These are phyloP conservation scores for Eciton burchellii DNA, from an alignment of 1,140 invertebrate genomes.

Conservation along the genomic window DNA sequence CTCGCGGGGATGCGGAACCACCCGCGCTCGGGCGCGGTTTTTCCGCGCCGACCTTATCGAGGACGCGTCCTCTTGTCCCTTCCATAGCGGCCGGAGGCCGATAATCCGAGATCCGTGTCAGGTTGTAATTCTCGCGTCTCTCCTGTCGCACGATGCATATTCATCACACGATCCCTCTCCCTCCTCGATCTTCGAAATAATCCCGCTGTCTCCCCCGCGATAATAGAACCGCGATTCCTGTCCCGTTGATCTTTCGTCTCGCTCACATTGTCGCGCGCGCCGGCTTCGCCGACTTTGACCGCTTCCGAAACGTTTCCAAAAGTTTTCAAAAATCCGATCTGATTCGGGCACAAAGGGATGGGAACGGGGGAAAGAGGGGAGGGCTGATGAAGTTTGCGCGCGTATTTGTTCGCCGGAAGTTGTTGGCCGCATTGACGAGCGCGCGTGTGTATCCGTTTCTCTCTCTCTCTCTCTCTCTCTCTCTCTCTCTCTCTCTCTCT, in stretches of 20 bases:
- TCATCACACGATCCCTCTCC: slow-evolving; percentile 52
- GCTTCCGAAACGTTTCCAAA: slow-evolving; percentile 10
- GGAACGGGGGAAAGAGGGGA: too few species aligned
- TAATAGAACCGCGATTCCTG: slow-evolving; percentile 14
- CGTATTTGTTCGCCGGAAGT: slow-evolving; percentile 35
- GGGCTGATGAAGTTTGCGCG: too few species aligned
- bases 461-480: too few species aligned
- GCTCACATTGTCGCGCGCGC: too few species aligned
- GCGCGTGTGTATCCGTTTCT: too few species aligned
- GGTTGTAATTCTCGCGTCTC: slow-evolving; percentile 25
- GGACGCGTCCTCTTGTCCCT: background rate
- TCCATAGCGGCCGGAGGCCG: background rate
- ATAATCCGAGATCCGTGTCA: slow-evolving; percentile 44
- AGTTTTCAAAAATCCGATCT: too few species aligned
- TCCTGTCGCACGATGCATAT: slow-evolving; percentile 39
- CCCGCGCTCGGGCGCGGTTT: background rate
- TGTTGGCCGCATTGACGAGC: background rate
- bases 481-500: too few species aligned
- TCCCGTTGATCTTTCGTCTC: too few species aligned
- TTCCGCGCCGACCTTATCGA: background rate
- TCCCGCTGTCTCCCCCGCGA: too few species aligned
- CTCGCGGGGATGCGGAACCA: too few species aligned
- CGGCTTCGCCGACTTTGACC: slow-evolving; percentile 28
- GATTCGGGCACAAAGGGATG: too few species aligned
- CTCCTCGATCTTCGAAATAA: too few species aligned